phyloP scores from a whole-genome alignment of 1,140 invertebrate species.

The Nebria ingens region DNA sequence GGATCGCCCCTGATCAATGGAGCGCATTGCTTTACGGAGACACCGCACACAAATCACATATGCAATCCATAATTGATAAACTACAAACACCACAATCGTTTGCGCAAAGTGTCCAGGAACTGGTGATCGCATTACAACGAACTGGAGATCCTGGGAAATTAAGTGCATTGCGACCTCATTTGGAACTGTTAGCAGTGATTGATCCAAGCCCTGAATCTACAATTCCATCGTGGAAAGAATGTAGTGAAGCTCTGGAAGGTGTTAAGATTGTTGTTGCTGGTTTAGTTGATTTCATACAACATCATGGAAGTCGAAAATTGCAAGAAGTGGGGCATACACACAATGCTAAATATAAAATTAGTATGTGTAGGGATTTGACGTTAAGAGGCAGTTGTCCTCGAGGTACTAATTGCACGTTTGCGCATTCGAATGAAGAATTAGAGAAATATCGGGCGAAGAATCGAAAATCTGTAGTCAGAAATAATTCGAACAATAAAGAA shows the following conservation, averaged over 20 bases:
- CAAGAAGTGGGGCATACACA: slow-evolving; percentile 48
- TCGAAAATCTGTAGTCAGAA: slow-evolving; percentile 38
- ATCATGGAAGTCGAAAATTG: slow-evolving; percentile 56
- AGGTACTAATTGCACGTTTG: slow-evolving; percentile 80
- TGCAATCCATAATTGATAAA: slow-evolving; percentile 97
- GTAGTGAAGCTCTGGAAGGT: slow-evolving; percentile 66
- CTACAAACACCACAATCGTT: slow-evolving; percentile 87
- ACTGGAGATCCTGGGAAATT: slow-evolving; percentile 83
- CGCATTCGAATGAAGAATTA: slow-evolving; percentile 82
- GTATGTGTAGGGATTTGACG: slow-evolving; percentile 78
- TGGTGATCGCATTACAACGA: slow-evolving; percentile 84
- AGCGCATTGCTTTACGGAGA: slow-evolving; percentile 94
- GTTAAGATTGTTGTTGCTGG: slow-evolving; percentile 73
- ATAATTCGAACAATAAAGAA: slow-evolving; percentile 15
- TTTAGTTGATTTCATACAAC: slow-evolving; percentile 74
- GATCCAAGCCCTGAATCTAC: slow-evolving; percentile 69
- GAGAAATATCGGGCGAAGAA: slow-evolving; percentile 59
- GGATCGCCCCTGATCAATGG: slow-evolving; percentile 98
- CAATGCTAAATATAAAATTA: slow-evolving; percentile 79
- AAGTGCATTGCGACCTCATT: slow-evolving; percentile 59
- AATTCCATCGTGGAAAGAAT: slow-evolving; percentile 59
- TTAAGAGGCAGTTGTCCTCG: slow-evolving; percentile 71
- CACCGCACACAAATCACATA: slow-evolving; percentile 89
- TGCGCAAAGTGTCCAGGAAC: slow-evolving; percentile 80
- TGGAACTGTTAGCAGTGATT: slow-evolving; percentile 78